Base-by-base conservation (phyloP, 2,797 vertebrate genomes). In the Halcyon badia region DNA sequence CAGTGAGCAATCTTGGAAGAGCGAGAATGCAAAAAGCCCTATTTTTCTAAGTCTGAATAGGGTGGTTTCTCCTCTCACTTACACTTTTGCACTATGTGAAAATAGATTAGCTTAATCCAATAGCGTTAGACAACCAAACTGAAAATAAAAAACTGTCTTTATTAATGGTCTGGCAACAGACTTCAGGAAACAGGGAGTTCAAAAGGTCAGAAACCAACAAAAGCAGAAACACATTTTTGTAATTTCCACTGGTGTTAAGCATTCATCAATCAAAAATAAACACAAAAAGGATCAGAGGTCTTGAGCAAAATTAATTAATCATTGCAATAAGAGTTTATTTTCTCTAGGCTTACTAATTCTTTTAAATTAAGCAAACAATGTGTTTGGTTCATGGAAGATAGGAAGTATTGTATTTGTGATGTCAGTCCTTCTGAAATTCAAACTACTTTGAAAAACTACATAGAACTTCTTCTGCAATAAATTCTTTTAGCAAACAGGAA, bases 191-290 rank as follows among this genome's bases (percentile, higher is more conserved):
- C 0, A 5, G 5, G 11, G 56, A 89, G 75, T 94, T 94, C 71
- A 84, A 61, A 91, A 92, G 54, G 49, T 66, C 57, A 76, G 83
- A 75, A 39, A 80, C 30, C 35, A 85, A 89, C n/a, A 87, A 84
- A 3, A 80, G 33, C 14, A 65, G 66, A 66, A 71, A 8, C 24
- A 65, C 7, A 44, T 48, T 92, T 90, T 91, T 4, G 6, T 70
- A 48, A 94, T 76, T 95, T 87, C 51, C 57, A 83, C 28, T 87
- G 48, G 31, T 68, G 26, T 87, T 90, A 90, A 93, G 39, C 14
- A 56, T 58, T 87, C 64, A 83, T 89, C 68, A 89, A 49, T 52
- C 60, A 85, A 18, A 93, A 94, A 93, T 30, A 89, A 94, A 25
- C 26, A 75, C 41, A 94, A 80, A 83, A 84, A 64, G 24, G 61